Conservation (phyloP, 2,888 invertebrate species). For the Caenorhabditis sinica region DNA sequence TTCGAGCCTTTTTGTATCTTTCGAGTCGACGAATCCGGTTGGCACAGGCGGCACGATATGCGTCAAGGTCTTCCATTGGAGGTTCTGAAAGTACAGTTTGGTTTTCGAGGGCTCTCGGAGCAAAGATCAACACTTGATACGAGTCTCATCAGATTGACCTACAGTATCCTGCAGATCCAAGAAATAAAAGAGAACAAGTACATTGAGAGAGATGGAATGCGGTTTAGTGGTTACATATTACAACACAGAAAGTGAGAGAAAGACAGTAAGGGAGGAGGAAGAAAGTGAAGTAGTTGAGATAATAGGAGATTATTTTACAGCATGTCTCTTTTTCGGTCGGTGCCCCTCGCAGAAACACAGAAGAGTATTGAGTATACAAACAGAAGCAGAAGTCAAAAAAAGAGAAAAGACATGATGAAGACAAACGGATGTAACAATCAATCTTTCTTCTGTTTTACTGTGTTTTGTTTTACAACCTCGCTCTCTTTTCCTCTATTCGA, state of each 20-base stretch:
- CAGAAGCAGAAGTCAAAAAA: conserved; percentile 39
- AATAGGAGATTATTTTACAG: conserved; percentile 63
- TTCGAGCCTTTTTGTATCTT: conserved; percentile 81
- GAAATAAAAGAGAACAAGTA: conserved; percentile 37
- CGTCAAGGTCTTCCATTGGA: conserved; percentile 73
- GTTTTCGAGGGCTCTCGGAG: background rate
- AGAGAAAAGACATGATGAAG: conserved; percentile 34
- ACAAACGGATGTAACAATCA: conserved; percentile 64
- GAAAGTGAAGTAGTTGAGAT: conserved; percentile 63
- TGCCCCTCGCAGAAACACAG: background rate
- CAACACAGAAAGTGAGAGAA: conserved; percentile 59
- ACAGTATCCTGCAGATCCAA: conserved; percentile 33
- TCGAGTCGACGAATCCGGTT: conserved; percentile 79
- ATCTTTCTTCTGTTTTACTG: conserved; percentile 58
- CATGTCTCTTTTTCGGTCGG: conserved; percentile 44
- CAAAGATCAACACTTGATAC: background rate
- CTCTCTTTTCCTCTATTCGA: conserved; percentile 35
- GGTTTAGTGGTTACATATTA: conserved; percentile 63
- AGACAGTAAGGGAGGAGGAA: conserved; percentile 35
- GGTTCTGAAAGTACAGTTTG: conserved; percentile 8
- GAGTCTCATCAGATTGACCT: background rate
- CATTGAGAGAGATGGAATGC: conserved; percentile 40
- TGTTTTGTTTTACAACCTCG: conserved; percentile 63
- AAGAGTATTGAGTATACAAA: conserved; percentile 57
- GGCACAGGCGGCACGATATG: conserved; percentile 79